phyloP scores from a whole-genome alignment of 2,888 invertebrate species.

The Pollenia amentaria region DNA sequence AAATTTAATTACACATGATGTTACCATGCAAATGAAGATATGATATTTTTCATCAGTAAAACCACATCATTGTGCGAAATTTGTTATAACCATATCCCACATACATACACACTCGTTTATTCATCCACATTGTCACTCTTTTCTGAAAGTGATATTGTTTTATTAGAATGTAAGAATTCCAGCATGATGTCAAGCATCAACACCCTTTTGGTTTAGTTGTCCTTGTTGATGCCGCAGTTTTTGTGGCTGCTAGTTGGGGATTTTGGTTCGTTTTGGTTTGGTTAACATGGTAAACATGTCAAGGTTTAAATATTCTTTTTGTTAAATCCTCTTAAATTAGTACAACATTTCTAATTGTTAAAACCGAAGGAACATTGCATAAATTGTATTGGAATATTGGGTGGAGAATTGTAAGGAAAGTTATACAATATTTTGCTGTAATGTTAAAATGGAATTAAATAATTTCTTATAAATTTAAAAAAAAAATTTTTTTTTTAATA shows the following conservation, averaged over 20 bases:
- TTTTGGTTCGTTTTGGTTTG: slow-evolving; percentile 49
- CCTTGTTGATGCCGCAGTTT: slow-evolving; percentile 1
- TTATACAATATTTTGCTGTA: background rate
- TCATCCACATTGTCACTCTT: slow-evolving; percentile 25
- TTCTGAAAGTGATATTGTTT: slow-evolving; percentile 59
- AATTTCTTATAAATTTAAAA: too few species aligned
- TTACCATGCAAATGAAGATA: slow-evolving; percentile 77
- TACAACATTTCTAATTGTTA: slow-evolving; percentile 67
- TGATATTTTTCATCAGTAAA: slow-evolving; percentile 59
- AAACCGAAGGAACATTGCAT: slow-evolving; percentile 17
- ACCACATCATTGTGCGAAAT: slow-evolving; percentile 46
- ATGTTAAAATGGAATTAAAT: too few species aligned
- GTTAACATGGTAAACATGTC: slow-evolving; percentile 73
- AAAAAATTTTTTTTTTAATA: too few species aligned
- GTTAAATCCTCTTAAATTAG: slow-evolving; percentile 66
- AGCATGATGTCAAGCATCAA: slow-evolving; percentile 74
- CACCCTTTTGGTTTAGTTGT: slow-evolving; percentile 65
- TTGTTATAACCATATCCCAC: slow-evolving; percentile 55
- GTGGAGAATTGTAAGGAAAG: background rate
- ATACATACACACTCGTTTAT: slow-evolving; percentile 3
- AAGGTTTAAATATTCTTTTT: slow-evolving; percentile 71
- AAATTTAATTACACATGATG: slow-evolving; percentile 81
- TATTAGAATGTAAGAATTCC: slow-evolving; percentile 69
- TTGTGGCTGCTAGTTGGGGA: background rate
- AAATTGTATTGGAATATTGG: slow-evolving; percentile 4